Evolutionary conservation across 2,797 vertebrate genomes (phyloP), one percentile per base, ranked within the genome.

Genomic region (Pseudochaenichthys georgianus): DNA sequence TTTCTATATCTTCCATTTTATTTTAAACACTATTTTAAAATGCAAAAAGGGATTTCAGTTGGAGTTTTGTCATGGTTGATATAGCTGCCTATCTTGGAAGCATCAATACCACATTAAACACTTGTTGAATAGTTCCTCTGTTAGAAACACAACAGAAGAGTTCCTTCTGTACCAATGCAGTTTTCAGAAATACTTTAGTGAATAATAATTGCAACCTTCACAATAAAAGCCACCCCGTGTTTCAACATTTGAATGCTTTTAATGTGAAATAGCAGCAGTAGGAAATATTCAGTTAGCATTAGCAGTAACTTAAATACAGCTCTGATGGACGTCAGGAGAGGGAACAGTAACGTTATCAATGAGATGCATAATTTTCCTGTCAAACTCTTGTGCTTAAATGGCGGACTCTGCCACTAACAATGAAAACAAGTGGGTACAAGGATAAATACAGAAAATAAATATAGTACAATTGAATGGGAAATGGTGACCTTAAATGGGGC

Each of bases 241-340:
- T 66, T 70, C 21, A 52, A 11, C 43, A 71, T 21, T 59, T 60
- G 34, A 53, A 69, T 46, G 43, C 34, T 62, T 73, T 78, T 70
- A 77, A 78, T 65, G 51, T 78, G 54, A 62, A 41, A 3, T n/a
- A 61, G 63, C 70, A 68, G 46, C 48, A 62, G 60, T 43, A 19
- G 52, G 67, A 66, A 42, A 55, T 70, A 47, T 46, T 70, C 31
- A 52, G 4, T 50, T 41, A 45, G 42, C 13, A 6, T 69, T 31
- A 65, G 48, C 74, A 70, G 46, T 52, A 47, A 59, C 51, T 69
- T 51, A 70, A 51, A 52, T 45, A 70, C 66, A 70, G 41, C 16
- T 60, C 19, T 66, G 60, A 61, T 34, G 50, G 19, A 38, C 34
- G 34, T 38, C 34, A 38, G 34, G 34, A 38, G 28, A 28, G 34